A percentile compares a stretch with the other conserved stretches of the same genome.
Evolutionary conservation across 2,113 vertebrate species (phyloP).

Genomic region (Cryptomyrus ogoouensis): DNA sequence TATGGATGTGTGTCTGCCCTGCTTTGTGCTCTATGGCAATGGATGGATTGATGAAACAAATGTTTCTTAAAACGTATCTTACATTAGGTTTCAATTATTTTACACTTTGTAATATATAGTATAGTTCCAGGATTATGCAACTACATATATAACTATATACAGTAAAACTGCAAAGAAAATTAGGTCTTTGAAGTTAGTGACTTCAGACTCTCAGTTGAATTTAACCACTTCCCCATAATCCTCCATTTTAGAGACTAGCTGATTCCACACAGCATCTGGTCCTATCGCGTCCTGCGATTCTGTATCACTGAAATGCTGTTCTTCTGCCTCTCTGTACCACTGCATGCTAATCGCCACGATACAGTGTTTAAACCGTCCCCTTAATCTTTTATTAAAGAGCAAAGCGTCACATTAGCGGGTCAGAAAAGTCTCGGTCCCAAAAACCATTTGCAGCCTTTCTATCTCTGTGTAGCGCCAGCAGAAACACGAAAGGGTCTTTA

Average conservation of each 20-base stretch:
- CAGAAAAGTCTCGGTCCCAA: not conserved
- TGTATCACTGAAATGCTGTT: not conserved
- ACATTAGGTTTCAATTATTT: constrained; percentile 1
- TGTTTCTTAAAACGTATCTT: not conserved
- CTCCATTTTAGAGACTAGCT: not conserved
- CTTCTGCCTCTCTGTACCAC: not conserved
- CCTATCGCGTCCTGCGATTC: not conserved
- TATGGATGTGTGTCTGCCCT: not conserved
- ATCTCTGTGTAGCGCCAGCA: not conserved
- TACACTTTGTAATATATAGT: not conserved
- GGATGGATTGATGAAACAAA: not conserved
- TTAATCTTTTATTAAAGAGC: constrained; percentile 9
- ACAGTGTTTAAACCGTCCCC: not conserved
- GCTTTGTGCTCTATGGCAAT: not conserved
- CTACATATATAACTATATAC: not conserved
- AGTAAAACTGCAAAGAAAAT: not conserved
- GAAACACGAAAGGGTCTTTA: constrained; percentile 24
- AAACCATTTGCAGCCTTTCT: constrained; percentile 11
- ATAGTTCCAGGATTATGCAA: not conserved
- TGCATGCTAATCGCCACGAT: not conserved
- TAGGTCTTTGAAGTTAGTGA: not conserved
- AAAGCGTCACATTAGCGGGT: not conserved
- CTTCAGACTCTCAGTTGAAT: not conserved
- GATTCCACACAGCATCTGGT: not conserved
- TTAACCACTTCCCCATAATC: not conserved